Evolutionary conservation across 1,140 invertebrate genomes (phyloP), one percentile per base, ranked within the genome.

Genomic region (Drosophila serrata): DNA sequence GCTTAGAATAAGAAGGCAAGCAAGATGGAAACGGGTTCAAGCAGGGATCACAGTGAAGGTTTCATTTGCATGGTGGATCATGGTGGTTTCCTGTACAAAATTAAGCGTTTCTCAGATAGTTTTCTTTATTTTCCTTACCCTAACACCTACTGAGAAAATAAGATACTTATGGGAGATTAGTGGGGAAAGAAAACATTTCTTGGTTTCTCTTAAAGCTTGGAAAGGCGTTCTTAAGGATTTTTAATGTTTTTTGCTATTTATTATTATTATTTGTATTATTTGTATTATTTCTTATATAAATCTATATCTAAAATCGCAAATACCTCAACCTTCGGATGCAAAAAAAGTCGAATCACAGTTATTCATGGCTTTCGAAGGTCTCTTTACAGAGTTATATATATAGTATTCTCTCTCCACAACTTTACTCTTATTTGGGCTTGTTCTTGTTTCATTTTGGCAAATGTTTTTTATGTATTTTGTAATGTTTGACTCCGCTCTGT

Each of bases 361-460:
- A 46, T 65, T 31, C 60, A 49, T 65, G 64, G 61, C 35, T 43
- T 67, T n/a, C 22, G 46, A 69, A 68, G 67, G 67, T 43, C 48
- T 55, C 17, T 22, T 22, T 63, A 40, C 15, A 39, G 17, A 19
- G 8, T 33, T 17, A 8, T 22, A 24, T 15, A 39, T 39, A 49
- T 17, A n/a, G 27, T 39, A 24, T 64, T 81, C 43, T 76, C 62
- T 59, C 39, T 49, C 53, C 8, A 11, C 31, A 37, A 55, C 8
- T 37, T 35, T 22, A 57, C 64, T 56, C 33, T 65, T 29, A 42
- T 73, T 42, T 75, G 77, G 65, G 42, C 19, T 42, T 55, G 42
- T 43, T 55, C 31, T 74, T 69, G 29, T 59, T 46, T 37, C 42
- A 17, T 80, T 63, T 75, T 70, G 42, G 67, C 56, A 78, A 59